Percentiles rank a stretch among this genome's conserved stretches.
Conservation (phyloP, 2,888 invertebrate genomes). For the Lasioglossum marginatum region DNA sequence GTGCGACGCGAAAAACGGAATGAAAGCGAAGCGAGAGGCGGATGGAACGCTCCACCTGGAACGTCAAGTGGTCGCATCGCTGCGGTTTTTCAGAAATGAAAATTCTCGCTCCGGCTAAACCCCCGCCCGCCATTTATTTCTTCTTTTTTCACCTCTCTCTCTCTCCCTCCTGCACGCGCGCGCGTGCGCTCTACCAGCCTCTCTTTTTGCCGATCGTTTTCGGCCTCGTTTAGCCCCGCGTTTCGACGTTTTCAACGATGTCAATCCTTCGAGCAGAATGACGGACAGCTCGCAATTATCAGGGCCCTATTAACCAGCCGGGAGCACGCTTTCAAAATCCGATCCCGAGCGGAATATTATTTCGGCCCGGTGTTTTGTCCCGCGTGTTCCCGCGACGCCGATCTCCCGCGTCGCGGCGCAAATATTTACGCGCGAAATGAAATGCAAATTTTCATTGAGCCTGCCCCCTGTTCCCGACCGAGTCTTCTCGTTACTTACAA, state of each 20-base stretch:
- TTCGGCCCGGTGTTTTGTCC: constrained; percentile 36
- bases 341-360: constrained; percentile 50
- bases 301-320: constrained; percentile 27
- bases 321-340: constrained; percentile 38
- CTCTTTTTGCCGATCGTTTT: not conserved
- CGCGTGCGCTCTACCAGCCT: no score
- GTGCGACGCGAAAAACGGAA: constrained; percentile 20
- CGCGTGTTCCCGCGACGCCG: not conserved
- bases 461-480: not conserved
- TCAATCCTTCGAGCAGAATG: constrained; percentile 21
- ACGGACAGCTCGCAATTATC: constrained; percentile 50
- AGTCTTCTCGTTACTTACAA: not conserved
- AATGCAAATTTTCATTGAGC: constrained; percentile 60
- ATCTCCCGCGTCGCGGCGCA: constrained; percentile 12
- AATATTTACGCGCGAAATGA: constrained; percentile 61
- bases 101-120: constrained; percentile 22
- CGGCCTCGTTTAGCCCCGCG: constrained; percentile 14
- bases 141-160: not conserved
- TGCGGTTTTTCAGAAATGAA: constrained; percentile 41
- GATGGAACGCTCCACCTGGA: constrained; percentile 13
- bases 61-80: constrained; percentile 42
- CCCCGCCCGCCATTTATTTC: not conserved
- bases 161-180: not conserved
- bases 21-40: constrained; percentile 20
- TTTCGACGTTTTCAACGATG: constrained; percentile 50